Base-by-base conservation (phyloP, 1,140 invertebrate genomes). In the Procambarus virginalis region DNA sequence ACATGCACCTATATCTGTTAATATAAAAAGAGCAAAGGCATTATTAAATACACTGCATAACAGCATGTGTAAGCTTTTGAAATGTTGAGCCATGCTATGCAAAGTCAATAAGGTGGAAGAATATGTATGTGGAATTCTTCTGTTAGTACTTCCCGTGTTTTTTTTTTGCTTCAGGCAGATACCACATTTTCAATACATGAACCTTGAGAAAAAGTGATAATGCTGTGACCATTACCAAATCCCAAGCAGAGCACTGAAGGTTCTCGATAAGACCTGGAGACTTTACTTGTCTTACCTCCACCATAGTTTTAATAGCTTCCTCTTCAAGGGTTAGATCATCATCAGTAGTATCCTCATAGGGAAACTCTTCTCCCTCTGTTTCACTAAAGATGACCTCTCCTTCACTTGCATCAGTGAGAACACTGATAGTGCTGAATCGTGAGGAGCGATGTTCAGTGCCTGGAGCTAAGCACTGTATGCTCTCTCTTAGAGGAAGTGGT, bases 271-370 rank as follows among this genome's bases (percentile, higher is more conserved):
- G 22, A 81, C 51, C 34, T 20, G 20, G 46, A 55, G 48, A 55
- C 46, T 81, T 58, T 3, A 46, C 22, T n/a, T 49, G 46, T 75
- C 90, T 91, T 91, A 92, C 91, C 91, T 92, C 91, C 48, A 80
- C 75, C 64, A 90, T 84, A 9, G 64, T 76, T 49, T 91, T 91
- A 58, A 92, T 90, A 51, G 83, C 84, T 79, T 91, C 91, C 86
- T 92, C 91, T 64, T 92, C 91, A 22, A 92, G 79, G 73, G 88
- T 92, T 46, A 92, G 80, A 85, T 92, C 91, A 46, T 92, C 91
- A 86, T 92, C 91, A 89, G 89, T 85, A 34, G 91, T 92, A 49
- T 92, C 91, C 46, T 91, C 91, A 76, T 85, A 83, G 55, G 89
- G 77, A 51, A 75, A 80, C 58, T 92, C 91, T 85, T 92, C 91